Evolutionary conservation across 2,113 vertebrate species (phyloP).

Genomic region (Campylomormyrus numenius): DNA sequence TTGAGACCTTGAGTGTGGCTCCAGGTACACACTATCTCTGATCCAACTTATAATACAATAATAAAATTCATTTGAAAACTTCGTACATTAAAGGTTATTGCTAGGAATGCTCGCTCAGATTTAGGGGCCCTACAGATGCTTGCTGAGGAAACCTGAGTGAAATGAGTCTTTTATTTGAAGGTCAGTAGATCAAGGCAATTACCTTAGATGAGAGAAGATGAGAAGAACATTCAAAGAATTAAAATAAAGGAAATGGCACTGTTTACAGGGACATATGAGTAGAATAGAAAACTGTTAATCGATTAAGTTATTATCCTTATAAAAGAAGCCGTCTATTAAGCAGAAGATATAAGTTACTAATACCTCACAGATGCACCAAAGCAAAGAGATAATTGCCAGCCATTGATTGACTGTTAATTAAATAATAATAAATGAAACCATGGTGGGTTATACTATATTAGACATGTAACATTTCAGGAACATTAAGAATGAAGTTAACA

Average conservation of each 20-base stretch:
- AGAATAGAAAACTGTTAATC: background rate
- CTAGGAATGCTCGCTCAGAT: background rate
- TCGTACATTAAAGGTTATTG: background rate
- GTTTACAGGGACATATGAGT: background rate
- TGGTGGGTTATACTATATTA: background rate
- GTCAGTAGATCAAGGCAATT: background rate
- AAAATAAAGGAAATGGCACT: background rate
- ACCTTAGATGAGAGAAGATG: background rate
- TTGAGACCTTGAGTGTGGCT: background rate
- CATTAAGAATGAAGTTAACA: background rate
- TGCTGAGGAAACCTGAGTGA: background rate
- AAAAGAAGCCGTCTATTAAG: background rate
- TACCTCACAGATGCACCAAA: background rate
- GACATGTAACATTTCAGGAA: background rate
- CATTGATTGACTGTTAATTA: background rate
- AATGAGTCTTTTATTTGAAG: background rate
- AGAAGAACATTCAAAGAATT: background rate
- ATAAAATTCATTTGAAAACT: background rate
- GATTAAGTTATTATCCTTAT: background rate
- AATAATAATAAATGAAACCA: background rate
- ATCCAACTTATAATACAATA: background rate
- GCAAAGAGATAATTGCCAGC: background rate
- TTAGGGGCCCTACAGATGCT: background rate
- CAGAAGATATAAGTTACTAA: background rate
- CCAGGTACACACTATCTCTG: background rate